A percentile compares a stretch with the other conserved stretches of the same genome.
These are phyloP conservation scores for Poeciliopsis presidionis DNA, from an alignment of 2,797 vertebrate species.

Conservation along the genomic window DNA sequence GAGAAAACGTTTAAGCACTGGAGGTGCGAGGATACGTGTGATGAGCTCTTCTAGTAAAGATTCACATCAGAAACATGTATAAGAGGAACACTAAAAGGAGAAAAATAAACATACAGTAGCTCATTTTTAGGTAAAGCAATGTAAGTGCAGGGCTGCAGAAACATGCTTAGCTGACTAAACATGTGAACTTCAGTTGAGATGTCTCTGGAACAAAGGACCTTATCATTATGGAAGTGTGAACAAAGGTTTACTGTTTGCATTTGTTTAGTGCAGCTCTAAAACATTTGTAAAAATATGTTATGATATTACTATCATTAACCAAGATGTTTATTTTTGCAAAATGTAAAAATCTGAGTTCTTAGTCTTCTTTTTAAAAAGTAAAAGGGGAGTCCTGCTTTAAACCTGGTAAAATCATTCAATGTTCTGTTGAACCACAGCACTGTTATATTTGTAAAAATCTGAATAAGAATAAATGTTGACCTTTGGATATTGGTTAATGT, in stretches of 20 bases:
- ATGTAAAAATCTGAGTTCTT: neutral
- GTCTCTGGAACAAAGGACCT: neutral
- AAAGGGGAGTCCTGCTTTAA: too few species aligned
- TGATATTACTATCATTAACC: too few species aligned
- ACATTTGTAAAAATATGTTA: neutral
- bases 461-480: neutral
- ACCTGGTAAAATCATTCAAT: neutral
- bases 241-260: too few species aligned
- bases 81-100: neutral
- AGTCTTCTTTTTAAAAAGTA: too few species aligned
- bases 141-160: neutral
- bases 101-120: neutral
- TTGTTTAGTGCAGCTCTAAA: neutral
- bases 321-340: neutral
- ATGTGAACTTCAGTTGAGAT: neutral
- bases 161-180: neutral
- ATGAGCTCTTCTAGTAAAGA: neutral
- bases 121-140: neutral
- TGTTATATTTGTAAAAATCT: neutral
- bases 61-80: neutral
- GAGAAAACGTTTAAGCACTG: neutral
- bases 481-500: neutral
- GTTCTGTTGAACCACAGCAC: neutral
- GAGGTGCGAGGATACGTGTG: neutral
- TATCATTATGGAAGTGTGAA: neutral